phyloP scores from a whole-genome alignment of 2,888 invertebrate genomes.

The Melipona bicolor region DNA sequence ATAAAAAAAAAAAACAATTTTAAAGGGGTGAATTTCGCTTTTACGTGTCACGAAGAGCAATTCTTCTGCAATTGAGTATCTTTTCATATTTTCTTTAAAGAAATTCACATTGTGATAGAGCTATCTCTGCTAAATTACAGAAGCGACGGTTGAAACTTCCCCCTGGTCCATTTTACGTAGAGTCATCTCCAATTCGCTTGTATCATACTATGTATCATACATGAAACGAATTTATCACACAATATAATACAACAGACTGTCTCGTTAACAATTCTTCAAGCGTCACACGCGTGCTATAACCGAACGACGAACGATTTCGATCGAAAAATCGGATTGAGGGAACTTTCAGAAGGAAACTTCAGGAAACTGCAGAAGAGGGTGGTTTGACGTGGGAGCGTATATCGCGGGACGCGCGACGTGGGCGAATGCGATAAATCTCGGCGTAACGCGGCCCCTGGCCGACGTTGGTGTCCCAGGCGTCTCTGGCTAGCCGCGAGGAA shows the following conservation, averaged over 20 bases:
- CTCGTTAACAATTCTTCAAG: too few species aligned
- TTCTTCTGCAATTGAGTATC: neutral
- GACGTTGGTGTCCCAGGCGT: neutral
- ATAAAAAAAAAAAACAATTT: neutral
- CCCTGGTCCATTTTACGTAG: conserved; percentile 24
- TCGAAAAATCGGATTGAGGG: neutral
- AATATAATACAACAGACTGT: too few species aligned
- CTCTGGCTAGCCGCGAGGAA: conserved; percentile 30
- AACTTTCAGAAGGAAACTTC: neutral
- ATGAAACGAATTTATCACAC: too few species aligned
- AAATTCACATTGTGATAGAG: neutral
- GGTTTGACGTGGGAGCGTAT: neutral
- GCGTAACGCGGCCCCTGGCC: neutral
- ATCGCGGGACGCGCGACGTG: neutral
- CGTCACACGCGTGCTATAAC: too few species aligned
- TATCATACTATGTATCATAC: too few species aligned
- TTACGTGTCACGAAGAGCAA: too few species aligned
- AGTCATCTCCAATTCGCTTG: neutral
- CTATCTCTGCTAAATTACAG: neutral
- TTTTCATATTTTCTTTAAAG: neutral
- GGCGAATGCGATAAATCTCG: conserved; percentile 42
- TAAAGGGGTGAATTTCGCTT: neutral
- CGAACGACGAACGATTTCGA: neutral
- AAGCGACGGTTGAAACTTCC: conserved; percentile 42
- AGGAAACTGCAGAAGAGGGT: neutral